Evolutionary conservation across 1,140 invertebrate species (phyloP).

Genomic region (Brachionus angularis): DNA sequence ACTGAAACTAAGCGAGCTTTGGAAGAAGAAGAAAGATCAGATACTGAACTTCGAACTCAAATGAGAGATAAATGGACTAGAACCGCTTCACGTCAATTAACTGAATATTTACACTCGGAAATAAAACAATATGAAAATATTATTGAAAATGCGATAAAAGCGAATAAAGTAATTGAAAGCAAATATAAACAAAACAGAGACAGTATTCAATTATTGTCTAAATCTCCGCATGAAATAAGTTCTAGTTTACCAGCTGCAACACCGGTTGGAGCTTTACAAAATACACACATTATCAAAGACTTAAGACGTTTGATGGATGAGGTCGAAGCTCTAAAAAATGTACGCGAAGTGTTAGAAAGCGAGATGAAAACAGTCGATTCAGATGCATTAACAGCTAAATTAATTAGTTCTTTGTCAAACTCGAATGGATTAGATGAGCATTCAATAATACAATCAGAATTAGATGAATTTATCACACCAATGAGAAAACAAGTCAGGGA

Average conservation of each 20-base stretch:
- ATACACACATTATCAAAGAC: constrained; percentile 63
- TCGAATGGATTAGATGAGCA: constrained; percentile 84
- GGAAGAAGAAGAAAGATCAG: constrained; percentile 82
- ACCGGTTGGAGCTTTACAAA: constrained; percentile 48
- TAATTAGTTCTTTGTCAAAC: constrained; percentile 72
- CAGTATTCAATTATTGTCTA: constrained; percentile 76
- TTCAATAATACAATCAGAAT: constrained; percentile 68
- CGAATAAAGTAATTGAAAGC: constrained; percentile 72
- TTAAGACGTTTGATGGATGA: constrained; percentile 77
- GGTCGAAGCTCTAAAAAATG: constrained; percentile 80
- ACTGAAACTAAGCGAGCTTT: constrained; percentile 84
- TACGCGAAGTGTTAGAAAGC: constrained; percentile 79
- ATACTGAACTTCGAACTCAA: constrained; percentile 77
- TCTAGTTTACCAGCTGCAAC: constrained; percentile 56
- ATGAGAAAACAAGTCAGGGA: constrained; percentile 72
- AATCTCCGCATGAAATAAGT: constrained; percentile 63
- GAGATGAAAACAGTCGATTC: constrained; percentile 74
- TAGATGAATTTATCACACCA: constrained; percentile 74
- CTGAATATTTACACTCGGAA: constrained; percentile 79
- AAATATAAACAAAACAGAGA: constrained; percentile 77
- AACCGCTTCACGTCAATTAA: constrained; percentile 79
- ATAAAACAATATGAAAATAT: constrained; percentile 81
- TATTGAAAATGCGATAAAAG: constrained; percentile 78
- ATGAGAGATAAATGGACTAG: constrained; percentile 84
- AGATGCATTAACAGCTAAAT: constrained; percentile 73